These are phyloP conservation scores for Podilymbus podiceps DNA, from an alignment of 2,113 vertebrate species.

Conservation along the genomic window DNA sequence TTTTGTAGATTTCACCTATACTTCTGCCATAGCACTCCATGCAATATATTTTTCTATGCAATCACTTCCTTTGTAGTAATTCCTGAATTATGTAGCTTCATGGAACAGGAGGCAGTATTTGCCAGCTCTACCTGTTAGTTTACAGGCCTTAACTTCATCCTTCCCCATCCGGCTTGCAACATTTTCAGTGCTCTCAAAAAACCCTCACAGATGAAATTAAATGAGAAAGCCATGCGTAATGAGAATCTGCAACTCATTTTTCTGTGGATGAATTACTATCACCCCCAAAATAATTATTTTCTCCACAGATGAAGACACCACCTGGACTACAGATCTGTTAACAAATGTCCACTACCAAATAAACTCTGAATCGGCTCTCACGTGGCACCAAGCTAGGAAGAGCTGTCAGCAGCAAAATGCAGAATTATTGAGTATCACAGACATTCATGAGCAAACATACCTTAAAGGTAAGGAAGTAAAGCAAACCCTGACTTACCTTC, in stretches of 20 bases:
- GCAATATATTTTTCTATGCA: neutral
- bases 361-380: constrained; percentile 82
- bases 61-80: neutral
- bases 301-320: constrained; percentile 41
- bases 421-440: constrained; percentile 85
- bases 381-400: constrained; percentile 88
- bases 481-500: neutral
- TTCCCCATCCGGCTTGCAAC: fast-evolving
- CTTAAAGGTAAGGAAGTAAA: constrained; percentile 80
- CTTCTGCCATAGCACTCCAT: neutral
- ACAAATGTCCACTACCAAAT: constrained; percentile 84
- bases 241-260: neutral
- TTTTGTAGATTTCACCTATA: neutral
- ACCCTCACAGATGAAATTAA: neutral
- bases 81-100: neutral
- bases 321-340: constrained; percentile 83
- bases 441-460: constrained; percentile 86
- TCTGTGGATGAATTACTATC: neutral
- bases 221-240: fast-evolving
- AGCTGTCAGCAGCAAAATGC: constrained; percentile 90
- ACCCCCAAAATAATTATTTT: neutral
- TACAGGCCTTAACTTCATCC: neutral
- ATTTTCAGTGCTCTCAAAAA: neutral
- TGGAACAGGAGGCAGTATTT: neutral
- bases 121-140: neutral